These are phyloP conservation scores for Microtus obscurus DNA, from an alignment of 2,797 vertebrate genomes.

Conservation along the genomic window DNA sequence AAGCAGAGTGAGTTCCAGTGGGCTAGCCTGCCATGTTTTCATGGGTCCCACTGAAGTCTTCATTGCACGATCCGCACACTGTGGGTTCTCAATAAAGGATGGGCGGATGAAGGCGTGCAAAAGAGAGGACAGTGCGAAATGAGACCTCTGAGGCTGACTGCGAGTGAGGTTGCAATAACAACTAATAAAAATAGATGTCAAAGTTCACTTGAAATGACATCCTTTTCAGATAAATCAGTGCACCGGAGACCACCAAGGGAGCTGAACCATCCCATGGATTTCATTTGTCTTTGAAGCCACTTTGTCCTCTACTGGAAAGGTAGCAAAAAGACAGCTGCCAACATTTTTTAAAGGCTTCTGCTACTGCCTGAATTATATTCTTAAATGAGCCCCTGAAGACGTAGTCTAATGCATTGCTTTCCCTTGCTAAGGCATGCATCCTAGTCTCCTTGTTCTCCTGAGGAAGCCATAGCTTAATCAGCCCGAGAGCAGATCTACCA, in stretches of 20 bases:
- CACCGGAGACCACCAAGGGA: slow-evolving; percentile 75
- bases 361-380: slow-evolving; percentile 88
- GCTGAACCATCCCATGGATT: slow-evolving; percentile 80
- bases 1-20: slow-evolving; percentile 65
- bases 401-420: slow-evolving; percentile 85
- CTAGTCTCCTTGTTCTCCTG: slow-evolving; percentile 85
- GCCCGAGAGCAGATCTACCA: slow-evolving; percentile 87
- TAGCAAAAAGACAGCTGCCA: slow-evolving; percentile 89
- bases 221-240: slow-evolving; percentile 80
- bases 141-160: slow-evolving; percentile 29
- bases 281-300: slow-evolving; percentile 86
- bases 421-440: slow-evolving; percentile 88
- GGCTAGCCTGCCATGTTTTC: slow-evolving; percentile 55
- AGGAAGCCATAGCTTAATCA: slow-evolving; percentile 90
- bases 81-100: not conserved
- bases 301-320: slow-evolving; percentile 88
- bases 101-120: rapidly evolving
- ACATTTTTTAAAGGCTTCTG: slow-evolving; percentile 88
- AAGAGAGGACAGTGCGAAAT: not conserved
- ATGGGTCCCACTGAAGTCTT: slow-evolving; percentile 43
- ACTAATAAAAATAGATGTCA: slow-evolving; percentile 58
- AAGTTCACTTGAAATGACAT: slow-evolving; percentile 81
- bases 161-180: slow-evolving; percentile 67
- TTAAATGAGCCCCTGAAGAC: slow-evolving; percentile 88
- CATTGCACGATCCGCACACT: slow-evolving; percentile 49